Evolutionary conservation across 2,113 vertebrate genomes (phyloP).

Genomic region (Sylvia atricapilla): DNA sequence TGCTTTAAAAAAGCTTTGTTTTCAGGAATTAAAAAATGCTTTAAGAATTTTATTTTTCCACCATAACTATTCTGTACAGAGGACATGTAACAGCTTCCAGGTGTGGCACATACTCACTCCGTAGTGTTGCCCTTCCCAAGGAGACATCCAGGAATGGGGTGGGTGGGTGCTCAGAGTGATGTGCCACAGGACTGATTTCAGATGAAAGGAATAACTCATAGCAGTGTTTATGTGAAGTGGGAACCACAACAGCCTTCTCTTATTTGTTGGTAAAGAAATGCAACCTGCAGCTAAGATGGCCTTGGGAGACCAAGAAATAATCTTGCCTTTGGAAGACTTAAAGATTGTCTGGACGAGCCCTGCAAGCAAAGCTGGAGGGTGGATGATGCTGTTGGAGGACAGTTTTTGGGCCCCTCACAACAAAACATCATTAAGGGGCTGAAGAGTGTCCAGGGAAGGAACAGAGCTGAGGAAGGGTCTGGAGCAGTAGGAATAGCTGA

Average conservation of each 20-base stretch:
- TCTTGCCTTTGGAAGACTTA: background rate
- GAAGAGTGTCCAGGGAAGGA: background rate
- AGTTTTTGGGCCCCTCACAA: background rate
- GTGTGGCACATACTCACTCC: rapidly evolving
- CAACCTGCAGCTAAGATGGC: background rate
- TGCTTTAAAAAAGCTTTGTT: rapidly evolving
- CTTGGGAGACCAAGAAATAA: background rate
- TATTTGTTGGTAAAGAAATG: background rate
- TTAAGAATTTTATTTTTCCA: background rate
- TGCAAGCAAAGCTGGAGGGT: background rate
- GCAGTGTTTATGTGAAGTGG: background rate
- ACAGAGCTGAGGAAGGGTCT: background rate
- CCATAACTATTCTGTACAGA: background rate
- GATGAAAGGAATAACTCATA: background rate
- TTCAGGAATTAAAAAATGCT: background rate
- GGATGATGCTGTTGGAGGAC: background rate
- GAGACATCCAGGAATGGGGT: background rate
- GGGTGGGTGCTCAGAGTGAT: background rate
- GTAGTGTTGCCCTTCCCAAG: background rate
- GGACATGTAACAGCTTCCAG: background rate
- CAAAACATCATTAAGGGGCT: background rate
- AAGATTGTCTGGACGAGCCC: background rate
- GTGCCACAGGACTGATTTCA: background rate
- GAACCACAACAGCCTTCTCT: background rate
- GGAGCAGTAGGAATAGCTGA: background rate